Percentiles rank a stretch among this genome's conserved stretches.
Evolutionary conservation across 2,888 invertebrate species (phyloP).

Genomic region (Cataglyphis cursor): DNA sequence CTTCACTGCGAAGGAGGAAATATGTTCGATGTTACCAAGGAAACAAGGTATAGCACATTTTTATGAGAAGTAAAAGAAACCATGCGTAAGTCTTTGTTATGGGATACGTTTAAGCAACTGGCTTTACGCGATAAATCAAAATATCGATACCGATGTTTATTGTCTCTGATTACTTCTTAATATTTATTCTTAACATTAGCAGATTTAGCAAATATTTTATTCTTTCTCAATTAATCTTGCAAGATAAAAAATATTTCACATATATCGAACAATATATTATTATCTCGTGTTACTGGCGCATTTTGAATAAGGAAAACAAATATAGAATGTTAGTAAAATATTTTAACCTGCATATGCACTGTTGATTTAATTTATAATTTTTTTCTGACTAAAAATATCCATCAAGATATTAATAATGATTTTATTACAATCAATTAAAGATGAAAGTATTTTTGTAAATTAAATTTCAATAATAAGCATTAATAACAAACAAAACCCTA

Average conservation of each 20-base stretch:
- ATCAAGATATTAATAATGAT: background rate
- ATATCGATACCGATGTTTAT: background rate
- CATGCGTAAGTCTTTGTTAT: constrained; percentile 43
- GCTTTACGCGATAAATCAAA: background rate
- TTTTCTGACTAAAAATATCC: background rate
- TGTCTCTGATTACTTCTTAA: background rate
- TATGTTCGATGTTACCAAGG: constrained; percentile 71
- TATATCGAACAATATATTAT: background rate
- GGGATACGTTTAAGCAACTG: background rate
- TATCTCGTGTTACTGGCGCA: background rate
- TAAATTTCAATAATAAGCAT: background rate
- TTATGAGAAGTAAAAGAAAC: constrained; percentile 63
- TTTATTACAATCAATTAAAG: background rate
- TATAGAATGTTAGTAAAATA: background rate
- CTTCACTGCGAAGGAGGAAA: constrained; percentile 60
- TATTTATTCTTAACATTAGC: background rate
- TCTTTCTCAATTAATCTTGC: background rate
- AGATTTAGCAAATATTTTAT: background rate
- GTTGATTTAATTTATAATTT: background rate
- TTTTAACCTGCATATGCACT: background rate
- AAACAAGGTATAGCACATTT: constrained; percentile 58
- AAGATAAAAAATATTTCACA: background rate
- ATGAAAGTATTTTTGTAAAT: background rate
- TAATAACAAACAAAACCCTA: background rate
- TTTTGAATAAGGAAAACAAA: background rate